Conservation (phyloP, 2,113 vertebrate species). For the Crotalus horridus region DNA sequence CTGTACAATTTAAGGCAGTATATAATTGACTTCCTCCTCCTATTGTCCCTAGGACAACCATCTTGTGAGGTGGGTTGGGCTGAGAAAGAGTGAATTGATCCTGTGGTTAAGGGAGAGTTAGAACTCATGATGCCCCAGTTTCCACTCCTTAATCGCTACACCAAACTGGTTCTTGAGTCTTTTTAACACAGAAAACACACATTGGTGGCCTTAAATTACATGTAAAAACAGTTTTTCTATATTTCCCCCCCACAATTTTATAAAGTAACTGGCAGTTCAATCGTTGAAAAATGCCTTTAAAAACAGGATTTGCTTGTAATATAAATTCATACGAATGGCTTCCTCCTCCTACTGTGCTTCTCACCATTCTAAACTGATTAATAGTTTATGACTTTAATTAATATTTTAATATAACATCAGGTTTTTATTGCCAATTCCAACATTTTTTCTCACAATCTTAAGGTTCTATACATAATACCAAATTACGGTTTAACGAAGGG, state of each 20-base stretch:
- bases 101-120: neutral
- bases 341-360: neutral
- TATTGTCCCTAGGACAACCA: neutral
- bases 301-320: neutral
- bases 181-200: neutral
- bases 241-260: fast-evolving
- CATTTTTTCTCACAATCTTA: neutral
- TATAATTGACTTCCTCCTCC: neutral
- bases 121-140: neutral
- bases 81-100: neutral
- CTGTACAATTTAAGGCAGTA: neutral
- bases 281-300: neutral
- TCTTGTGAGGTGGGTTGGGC: neutral
- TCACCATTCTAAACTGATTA: neutral
- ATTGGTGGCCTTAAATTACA: neutral
- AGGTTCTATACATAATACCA: neutral
- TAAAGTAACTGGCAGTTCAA: neutral
- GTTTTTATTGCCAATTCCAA: neutral
- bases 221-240: neutral
- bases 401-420: neutral
- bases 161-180: neutral
- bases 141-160: neutral
- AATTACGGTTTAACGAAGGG: neutral
- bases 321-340: neutral
- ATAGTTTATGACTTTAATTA: neutral